Evolutionary conservation across 1,140 invertebrate genomes (phyloP), one percentile per base, ranked within the genome.

Genomic region (Ladona fulva): DNA sequence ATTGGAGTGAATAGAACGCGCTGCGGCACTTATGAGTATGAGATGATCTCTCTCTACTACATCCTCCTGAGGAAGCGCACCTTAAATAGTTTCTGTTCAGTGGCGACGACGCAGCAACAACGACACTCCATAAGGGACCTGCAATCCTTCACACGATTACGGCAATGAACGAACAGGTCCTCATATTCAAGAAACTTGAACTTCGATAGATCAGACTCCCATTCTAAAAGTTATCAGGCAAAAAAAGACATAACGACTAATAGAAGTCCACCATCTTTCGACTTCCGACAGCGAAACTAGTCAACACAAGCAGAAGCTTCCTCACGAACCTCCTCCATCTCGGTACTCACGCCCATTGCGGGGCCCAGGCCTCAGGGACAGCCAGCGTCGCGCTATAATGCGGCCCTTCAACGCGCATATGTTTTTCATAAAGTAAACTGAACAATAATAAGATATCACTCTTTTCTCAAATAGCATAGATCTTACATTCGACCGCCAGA

Each of bases 81-180:
- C 52, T 66, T 16, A 66, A 66, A 19, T 19, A 66, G n/a, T 19
- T 66, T 66, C 52, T 66, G 16, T 66, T 12, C 52, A 12, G 52
- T 22, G 52, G 52, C 52, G 52, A 66, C 16, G 52, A 66, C 52
- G 52, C 52, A 37, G 29, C 29, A 66, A 66, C 52, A 22, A 66
- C 14, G 52, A 66, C n/a, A 66, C 52, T 66, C 52, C 52, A 66
- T 66, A 66, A 66, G 52, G 52, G 52, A 66, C 52, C 52, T 66
- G 52, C 52, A 66, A 66, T 66, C 52, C 52, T 66, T 66, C 52
- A 66, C 52, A 66, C 52, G 1, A 66, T 22, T 19, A 66, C 52
- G 29, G 29, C 29, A 37, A 5, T 37, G 8, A 37, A 37, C 3
- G 29, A 37, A 37, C 8, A 37, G 29, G 8, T 37, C 29, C 29